These are phyloP conservation scores for Glaucomys volans DNA, from an alignment of 2,113 vertebrate genomes.

Conservation along the genomic window DNA sequence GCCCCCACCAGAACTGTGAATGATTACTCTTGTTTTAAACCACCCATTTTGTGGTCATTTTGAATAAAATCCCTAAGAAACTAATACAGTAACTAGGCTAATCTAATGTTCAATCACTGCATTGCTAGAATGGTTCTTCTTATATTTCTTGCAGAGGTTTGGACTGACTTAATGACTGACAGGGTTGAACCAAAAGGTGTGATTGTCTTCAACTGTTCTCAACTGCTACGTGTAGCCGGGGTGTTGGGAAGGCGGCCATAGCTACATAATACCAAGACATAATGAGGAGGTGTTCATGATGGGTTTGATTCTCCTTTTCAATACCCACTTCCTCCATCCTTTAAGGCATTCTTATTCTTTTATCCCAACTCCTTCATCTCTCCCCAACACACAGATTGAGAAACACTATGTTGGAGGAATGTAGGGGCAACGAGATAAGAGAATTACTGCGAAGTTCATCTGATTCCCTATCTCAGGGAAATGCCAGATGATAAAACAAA, in stretches of 20 bases:
- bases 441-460: neutral
- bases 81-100: neutral
- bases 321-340: neutral
- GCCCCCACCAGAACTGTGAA: neutral
- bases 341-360: neutral
- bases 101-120: neutral
- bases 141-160: neutral
- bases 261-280: neutral
- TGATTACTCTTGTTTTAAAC: neutral
- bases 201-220: neutral
- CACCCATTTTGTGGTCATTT: neutral
- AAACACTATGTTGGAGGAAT: neutral
- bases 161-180: neutral
- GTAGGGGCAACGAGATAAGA: neutral
- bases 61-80: neutral
- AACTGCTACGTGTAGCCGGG: neutral
- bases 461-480: neutral
- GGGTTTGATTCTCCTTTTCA: neutral
- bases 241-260: neutral
- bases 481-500: neutral
- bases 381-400: neutral
- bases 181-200: neutral
- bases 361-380: neutral
- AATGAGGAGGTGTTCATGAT: neutral
- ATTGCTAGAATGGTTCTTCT: neutral